Evolutionary conservation across 2,888 invertebrate genomes (phyloP).

Genomic region (Caenorhabditis zanzibari): DNA sequence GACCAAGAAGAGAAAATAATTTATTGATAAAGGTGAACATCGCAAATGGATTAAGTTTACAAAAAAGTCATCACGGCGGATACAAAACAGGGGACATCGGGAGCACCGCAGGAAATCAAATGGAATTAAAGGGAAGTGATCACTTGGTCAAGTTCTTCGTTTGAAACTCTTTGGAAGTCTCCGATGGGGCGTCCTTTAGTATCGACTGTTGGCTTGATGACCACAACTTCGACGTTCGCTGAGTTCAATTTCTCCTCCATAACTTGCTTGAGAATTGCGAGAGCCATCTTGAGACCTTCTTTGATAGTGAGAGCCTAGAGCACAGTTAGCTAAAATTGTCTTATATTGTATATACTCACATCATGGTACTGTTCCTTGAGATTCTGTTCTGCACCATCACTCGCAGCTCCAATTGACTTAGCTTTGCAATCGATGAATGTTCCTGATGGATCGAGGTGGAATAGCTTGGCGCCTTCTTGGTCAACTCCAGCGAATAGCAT

Average conservation of each 20-base stretch:
- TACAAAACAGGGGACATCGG: neutral
- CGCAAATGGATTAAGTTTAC: slow-evolving; percentile 42
- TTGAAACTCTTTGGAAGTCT: slow-evolving; percentile 72
- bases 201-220: slow-evolving; percentile 78
- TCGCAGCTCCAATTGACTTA: slow-evolving; percentile 98
- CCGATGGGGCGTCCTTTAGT: slow-evolving; percentile 77
- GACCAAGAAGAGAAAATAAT: slow-evolving; percentile 36
- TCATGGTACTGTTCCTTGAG: slow-evolving; percentile 88
- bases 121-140: slow-evolving; percentile 68
- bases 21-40: slow-evolving; percentile 51
- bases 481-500: slow-evolving; percentile 96
- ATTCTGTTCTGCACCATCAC: slow-evolving; percentile 98
- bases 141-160: slow-evolving; percentile 72
- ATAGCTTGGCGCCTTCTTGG: slow-evolving; percentile 89
- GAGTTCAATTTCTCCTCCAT: slow-evolving; percentile 99
- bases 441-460: slow-evolving; percentile 93
- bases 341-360: slow-evolving; percentile 78
- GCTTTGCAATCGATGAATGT: slow-evolving; percentile 98
- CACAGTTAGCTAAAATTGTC: neutral
- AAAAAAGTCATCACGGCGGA: neutral
- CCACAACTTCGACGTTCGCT: slow-evolving; percentile 92
- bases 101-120: neutral
- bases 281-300: slow-evolving; percentile 93
- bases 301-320: slow-evolving; percentile 93
- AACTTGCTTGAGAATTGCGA: slow-evolving; percentile 97